These are phyloP conservation scores for Pelecanoides urinatrix DNA, from an alignment of 2,113 vertebrate species.

Conservation along the genomic window DNA sequence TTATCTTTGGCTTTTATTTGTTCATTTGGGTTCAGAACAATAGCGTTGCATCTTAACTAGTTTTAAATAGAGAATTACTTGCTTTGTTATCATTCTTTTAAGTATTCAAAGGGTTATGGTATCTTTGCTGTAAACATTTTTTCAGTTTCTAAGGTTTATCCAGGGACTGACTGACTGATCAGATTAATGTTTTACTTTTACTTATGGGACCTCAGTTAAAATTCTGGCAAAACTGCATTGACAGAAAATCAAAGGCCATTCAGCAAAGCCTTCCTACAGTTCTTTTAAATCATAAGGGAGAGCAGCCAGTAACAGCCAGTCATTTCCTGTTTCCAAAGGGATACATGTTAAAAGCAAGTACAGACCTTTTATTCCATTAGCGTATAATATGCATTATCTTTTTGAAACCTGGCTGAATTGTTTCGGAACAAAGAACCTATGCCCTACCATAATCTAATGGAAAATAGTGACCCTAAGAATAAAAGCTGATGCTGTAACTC, in stretches of 20 bases:
- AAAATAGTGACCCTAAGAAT: background rate
- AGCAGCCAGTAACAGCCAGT: conserved; percentile 38
- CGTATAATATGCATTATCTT: background rate
- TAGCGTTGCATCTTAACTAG: background rate
- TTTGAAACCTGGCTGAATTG: conserved; percentile 24
- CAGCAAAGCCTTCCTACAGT: conserved; percentile 41
- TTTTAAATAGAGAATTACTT: conserved; percentile 20
- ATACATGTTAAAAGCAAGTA: background rate
- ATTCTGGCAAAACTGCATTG: conserved; percentile 49
- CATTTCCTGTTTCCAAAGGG: conserved; percentile 50
- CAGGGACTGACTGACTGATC: conserved; percentile 9
- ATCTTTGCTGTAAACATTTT: conserved; percentile 53
- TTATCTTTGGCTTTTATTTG: conserved; percentile 11
- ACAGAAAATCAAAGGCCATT: conserved; percentile 60
- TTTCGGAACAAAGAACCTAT: conserved; percentile 18
- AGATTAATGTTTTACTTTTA: conserved; percentile 41
- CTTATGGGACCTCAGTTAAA: conserved; percentile 25
- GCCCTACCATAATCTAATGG: background rate
- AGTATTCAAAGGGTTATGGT: conserved; percentile 27
- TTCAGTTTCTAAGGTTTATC: conserved; percentile 24
- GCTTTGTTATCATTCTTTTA: conserved; percentile 42
- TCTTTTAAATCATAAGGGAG: conserved; percentile 37
- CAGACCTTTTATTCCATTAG: conserved; percentile 28
- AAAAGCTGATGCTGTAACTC: background rate
- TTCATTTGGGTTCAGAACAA: conserved; percentile 4